Base-by-base conservation (phyloP, 1,140 invertebrate species). In the Adoxophyes honmai region DNA sequence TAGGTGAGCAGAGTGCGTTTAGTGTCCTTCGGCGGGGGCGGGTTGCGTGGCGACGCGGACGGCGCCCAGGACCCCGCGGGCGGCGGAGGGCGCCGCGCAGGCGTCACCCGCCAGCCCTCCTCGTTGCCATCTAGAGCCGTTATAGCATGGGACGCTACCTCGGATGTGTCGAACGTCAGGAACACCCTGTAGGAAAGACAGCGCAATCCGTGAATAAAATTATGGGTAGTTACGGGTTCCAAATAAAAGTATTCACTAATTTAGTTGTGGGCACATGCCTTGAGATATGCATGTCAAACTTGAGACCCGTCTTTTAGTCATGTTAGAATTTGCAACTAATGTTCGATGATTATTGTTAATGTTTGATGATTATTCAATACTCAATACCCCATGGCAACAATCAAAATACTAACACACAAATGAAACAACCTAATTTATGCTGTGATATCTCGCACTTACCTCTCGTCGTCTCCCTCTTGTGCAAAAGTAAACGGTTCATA, bases 81-180 rank as follows among this genome's bases (percentile, higher is more conserved):
- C 52, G 28, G 75, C 9, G 75, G 78, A 4, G 75, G 76, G 39
- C 70, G 70, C 13, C 77, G 68, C 0, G 73, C 68, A 34, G 70
- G 66, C 16, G 70, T 74, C 6, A 78, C 68, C 8, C 72, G 42
- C 95, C 95, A 66, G 91, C 94, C 11, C 94, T 93, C 90, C 93
- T 94, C 70, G 91, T 94, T 15, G 0, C 95, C 94, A 89, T 98
- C 95, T 89, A 98, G 93, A 89, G 97, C 95, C 55, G 92, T 91
- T 62, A 98, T 97, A 0, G 97, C 97, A 70, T 94, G 92, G 48
- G 96, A 94, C 9, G 97, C 96, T 34, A 94, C 92, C 62, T 98
- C 96, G 11, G 94, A 90, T 73, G 96, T 97, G 62, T 98, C 96
- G 90, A 98, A 99, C 3, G 97, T 97, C 5, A 99, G 92, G 90